phyloP scores from a whole-genome alignment of 2,797 vertebrate genomes.

The Mormyrus proboscirostris region DNA sequence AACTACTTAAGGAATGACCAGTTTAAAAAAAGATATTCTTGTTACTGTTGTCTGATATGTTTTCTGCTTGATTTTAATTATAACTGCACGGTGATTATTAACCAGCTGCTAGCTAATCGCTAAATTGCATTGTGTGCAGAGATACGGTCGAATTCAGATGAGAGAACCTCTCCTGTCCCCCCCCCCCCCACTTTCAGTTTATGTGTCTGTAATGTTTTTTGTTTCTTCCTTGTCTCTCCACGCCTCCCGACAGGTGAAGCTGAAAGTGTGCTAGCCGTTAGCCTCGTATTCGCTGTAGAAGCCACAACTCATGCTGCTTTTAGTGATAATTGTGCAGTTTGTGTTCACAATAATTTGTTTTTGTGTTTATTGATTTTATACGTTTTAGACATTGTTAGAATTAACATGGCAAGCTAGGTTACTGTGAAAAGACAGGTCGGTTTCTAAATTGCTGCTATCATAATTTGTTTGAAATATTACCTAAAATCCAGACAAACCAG shows the following conservation, averaged over 20 bases:
- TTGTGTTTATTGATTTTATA: neutral
- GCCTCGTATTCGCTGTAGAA: neutral
- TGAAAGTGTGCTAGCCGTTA: neutral
- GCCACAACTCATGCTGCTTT: neutral
- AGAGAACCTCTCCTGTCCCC: neutral
- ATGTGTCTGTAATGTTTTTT: slow-evolving; percentile 20
- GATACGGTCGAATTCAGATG: neutral
- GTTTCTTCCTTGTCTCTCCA: slow-evolving; percentile 2
- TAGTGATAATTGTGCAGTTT: neutral
- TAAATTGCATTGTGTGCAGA: neutral
- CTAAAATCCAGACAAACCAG: neutral
- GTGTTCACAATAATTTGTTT: neutral
- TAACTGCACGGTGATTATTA: neutral
- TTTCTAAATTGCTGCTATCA: neutral
- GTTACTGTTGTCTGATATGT: neutral
- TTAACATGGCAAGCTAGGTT: neutral
- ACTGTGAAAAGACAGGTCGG: slow-evolving; percentile 4
- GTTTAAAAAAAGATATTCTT: neutral
- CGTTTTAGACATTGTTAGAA: neutral
- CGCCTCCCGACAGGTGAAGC: neutral
- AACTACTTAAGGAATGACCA: slow-evolving; percentile 47
- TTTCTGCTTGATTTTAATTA: slow-evolving; percentile 1
- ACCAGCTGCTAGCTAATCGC: neutral
- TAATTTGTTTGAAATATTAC: neutral
- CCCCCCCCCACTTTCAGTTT: slow-evolving; percentile 5